These are phyloP conservation scores for Achatina immaculata DNA, from an alignment of 1,140 invertebrate species.

Conservation along the genomic window DNA sequence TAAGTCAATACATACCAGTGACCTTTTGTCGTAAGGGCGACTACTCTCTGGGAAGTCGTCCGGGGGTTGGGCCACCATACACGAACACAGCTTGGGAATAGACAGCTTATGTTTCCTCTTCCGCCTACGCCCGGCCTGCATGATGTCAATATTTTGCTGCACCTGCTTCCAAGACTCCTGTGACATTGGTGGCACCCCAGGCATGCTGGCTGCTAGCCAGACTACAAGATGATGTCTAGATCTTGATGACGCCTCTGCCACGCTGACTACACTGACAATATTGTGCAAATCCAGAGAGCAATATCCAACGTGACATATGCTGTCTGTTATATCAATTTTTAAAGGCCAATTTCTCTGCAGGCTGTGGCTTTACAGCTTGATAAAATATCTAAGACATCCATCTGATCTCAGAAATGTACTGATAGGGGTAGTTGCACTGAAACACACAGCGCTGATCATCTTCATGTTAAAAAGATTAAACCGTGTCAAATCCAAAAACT, in stretches of 20 bases:
- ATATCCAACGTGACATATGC: no score
- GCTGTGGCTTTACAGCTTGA: no score
- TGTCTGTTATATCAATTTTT: no score
- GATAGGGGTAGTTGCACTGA: no score
- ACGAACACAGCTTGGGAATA: slow-evolving; percentile 57
- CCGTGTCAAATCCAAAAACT: no score
- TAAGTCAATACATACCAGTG: slow-evolving; percentile 11
- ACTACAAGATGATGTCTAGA: no score
- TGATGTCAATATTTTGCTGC: slow-evolving; percentile 40
- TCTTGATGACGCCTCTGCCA: background rate
- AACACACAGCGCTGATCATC: no score
- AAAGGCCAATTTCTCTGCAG: no score
- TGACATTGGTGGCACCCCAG: slow-evolving; percentile 38
- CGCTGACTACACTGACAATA: no score
- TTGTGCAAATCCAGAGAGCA: background rate
- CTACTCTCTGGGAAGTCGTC: slow-evolving; percentile 49
- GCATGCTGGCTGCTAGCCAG: slow-evolving; percentile 39
- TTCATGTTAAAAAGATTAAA: no score
- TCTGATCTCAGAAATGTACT: no score
- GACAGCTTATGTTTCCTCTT: slow-evolving; percentile 52
- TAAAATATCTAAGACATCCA: no score
- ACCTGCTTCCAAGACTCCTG: slow-evolving; percentile 46
- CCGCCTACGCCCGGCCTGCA: slow-evolving; percentile 41
- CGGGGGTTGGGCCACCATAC: slow-evolving; percentile 48
- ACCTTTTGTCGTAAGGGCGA: slow-evolving; percentile 44